Percentiles rank a stretch among this genome's conserved stretches.
phyloP scores from a whole-genome alignment of 1,140 invertebrate species.

The Zophobas atratus region DNA sequence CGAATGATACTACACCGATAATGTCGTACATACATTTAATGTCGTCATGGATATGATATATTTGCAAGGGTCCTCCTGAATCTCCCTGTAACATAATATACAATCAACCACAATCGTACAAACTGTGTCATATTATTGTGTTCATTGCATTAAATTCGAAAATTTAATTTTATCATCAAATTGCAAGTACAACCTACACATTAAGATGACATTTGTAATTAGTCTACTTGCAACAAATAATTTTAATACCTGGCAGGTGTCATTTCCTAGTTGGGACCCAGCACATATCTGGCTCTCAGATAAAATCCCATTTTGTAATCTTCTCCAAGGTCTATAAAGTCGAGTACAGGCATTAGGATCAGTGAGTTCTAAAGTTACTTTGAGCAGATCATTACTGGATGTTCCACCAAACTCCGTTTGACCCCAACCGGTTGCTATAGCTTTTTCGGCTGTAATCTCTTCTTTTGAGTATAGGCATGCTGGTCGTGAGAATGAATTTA shows the following conservation, averaged over 20 bases:
- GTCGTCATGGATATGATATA: slow-evolving; percentile 53
- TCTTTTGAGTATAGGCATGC: slow-evolving; percentile 73
- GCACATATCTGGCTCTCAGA: slow-evolving; percentile 76
- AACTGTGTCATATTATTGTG: no score
- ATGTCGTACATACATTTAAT: slow-evolving; percentile 70
- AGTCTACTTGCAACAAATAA: no score
- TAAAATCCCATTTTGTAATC: slow-evolving; percentile 68
- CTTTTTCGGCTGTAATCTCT: neutral
- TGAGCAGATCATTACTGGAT: slow-evolving; percentile 68
- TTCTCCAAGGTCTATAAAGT: slow-evolving; percentile 53
- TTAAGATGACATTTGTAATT: no score
- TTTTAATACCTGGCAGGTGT: slow-evolving; percentile 67
- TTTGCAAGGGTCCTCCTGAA: slow-evolving; percentile 70
- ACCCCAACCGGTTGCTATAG: slow-evolving; percentile 61
- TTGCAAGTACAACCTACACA: no score
- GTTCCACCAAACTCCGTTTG: slow-evolving; percentile 64
- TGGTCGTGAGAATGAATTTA: slow-evolving; percentile 71
- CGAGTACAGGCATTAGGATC: slow-evolving; percentile 58
- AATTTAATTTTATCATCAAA: no score
- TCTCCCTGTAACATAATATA: slow-evolving; percentile 61
- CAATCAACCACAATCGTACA: no score
- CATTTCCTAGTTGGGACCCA: slow-evolving; percentile 68
- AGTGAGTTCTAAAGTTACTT: slow-evolving; percentile 69
- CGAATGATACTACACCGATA: slow-evolving; percentile 70
- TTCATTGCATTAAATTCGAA: no score